A percentile compares a stretch with the other conserved stretches of the same genome.
Conservation (phyloP, 1,140 invertebrate genomes). For the Ceratina japonica region DNA sequence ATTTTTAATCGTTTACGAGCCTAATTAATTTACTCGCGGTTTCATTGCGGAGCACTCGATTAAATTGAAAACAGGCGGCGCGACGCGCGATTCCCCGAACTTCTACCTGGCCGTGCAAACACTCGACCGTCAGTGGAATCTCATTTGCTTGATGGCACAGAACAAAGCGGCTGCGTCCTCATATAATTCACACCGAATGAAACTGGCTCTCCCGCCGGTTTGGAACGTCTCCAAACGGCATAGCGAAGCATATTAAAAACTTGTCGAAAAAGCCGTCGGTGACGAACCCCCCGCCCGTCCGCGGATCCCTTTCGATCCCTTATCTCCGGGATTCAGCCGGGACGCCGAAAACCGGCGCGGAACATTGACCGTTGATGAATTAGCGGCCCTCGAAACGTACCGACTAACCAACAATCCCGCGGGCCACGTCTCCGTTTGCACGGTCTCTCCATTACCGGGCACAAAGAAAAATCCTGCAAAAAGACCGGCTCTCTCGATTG, state of each 20-base stretch:
- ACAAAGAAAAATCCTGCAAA: constrained; percentile 46
- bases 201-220: neutral
- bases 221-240: neutral
- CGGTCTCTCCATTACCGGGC: constrained; percentile 23
- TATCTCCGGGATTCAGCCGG: neutral
- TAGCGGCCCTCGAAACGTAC: constrained; percentile 19
- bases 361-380: constrained; percentile 13
- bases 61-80: neutral
- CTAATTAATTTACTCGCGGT: too few relatives aligned
- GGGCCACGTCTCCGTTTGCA: constrained; percentile 10
- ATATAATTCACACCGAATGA: neutral
- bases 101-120: neutral
- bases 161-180: neutral
- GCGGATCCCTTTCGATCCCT: neutral
- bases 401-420: constrained; percentile 12
- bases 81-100: neutral
- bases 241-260: too few relatives aligned
- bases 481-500: constrained; percentile 47
- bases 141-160: constrained; percentile 27
- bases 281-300: too few relatives aligned
- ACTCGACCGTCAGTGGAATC: neutral
- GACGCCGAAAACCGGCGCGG: neutral
- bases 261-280: too few relatives aligned
- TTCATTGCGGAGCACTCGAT: neutral
- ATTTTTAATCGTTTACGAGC: too few relatives aligned